Evolutionary conservation across 2,113 vertebrate species (phyloP).

Genomic region (Anas platyrhynchos): DNA sequence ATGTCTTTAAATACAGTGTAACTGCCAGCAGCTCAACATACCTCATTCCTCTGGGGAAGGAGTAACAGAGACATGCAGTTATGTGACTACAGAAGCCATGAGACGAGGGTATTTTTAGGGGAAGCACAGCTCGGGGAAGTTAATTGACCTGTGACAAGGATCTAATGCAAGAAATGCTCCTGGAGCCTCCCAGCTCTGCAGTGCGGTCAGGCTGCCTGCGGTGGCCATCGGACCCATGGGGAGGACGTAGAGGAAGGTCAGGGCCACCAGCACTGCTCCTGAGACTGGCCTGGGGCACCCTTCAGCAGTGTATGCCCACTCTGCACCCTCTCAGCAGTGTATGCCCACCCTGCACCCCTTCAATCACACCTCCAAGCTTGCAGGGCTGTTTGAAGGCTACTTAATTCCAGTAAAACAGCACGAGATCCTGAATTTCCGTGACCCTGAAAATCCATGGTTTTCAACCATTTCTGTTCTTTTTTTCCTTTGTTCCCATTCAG

Average conservation of each 20-base stretch:
- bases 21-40: conserved; percentile 36
- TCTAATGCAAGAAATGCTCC: background rate
- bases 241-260: background rate
- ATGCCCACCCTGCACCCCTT: background rate
- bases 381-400: background rate
- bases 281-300: background rate
- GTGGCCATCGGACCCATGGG: rapidly evolving
- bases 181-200: background rate
- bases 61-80: conserved; percentile 15
- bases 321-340: background rate
- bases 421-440: background rate
- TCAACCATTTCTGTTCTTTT: background rate
- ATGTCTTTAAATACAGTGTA: conserved; percentile 29
- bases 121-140: background rate
- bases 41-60: conserved; percentile 39
- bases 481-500: background rate
- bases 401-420: background rate
- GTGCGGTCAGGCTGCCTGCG: background rate
- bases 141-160: conserved; percentile 34
- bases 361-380: background rate
- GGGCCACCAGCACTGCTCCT: background rate
- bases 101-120: conserved; percentile 37
- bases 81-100: conserved; percentile 32
- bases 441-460: background rate
- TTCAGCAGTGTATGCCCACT: background rate